Evolutionary conservation across 2,888 invertebrate species (phyloP).

Genomic region (Aproaerema taeniolella): DNA sequence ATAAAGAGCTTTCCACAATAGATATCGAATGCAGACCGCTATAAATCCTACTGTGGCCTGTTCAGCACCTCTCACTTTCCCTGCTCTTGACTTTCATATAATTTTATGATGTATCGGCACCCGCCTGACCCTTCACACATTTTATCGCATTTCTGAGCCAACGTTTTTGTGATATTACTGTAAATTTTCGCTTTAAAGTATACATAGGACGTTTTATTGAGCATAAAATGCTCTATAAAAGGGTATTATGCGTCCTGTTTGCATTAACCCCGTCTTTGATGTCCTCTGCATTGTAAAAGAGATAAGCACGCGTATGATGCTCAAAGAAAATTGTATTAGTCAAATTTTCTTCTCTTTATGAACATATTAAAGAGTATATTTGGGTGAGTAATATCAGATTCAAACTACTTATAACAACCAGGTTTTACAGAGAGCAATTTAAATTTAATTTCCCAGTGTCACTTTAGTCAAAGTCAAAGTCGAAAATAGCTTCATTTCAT

Average conservation of each 20-base stretch:
- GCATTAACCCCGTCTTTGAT: constrained; percentile 10
- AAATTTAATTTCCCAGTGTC: too few relatives aligned
- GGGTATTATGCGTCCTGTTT: constrained; percentile 35
- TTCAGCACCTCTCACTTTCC: constrained; percentile 69
- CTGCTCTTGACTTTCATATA: constrained; percentile 76
- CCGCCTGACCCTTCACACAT: constrained; percentile 71
- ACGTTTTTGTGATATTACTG: constrained; percentile 30
- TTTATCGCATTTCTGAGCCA: constrained; percentile 57
- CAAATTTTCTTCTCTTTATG: too few relatives aligned
- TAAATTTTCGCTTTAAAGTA: constrained; percentile 51
- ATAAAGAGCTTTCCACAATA: constrained; percentile 65
- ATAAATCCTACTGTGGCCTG: constrained; percentile 62
- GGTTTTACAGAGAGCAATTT: too few relatives aligned
- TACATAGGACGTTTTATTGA: constrained; percentile 44
- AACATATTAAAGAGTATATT: too few relatives aligned
- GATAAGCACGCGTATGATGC: too few relatives aligned
- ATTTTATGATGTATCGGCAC: constrained; percentile 73
- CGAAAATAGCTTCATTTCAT: too few relatives aligned
- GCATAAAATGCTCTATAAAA: constrained; percentile 40
- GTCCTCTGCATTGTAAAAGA: constrained; percentile 6
- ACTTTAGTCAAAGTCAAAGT: too few relatives aligned
- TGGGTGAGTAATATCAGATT: too few relatives aligned
- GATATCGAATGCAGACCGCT: constrained; percentile 70
- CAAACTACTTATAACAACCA: too few relatives aligned
- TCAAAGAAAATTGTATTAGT: too few relatives aligned